Evolutionary conservation across 30 jellyfish, hydroid and myxozoan genomes (phyloP).

Genomic region (Rhopilema esculentum): DNA sequence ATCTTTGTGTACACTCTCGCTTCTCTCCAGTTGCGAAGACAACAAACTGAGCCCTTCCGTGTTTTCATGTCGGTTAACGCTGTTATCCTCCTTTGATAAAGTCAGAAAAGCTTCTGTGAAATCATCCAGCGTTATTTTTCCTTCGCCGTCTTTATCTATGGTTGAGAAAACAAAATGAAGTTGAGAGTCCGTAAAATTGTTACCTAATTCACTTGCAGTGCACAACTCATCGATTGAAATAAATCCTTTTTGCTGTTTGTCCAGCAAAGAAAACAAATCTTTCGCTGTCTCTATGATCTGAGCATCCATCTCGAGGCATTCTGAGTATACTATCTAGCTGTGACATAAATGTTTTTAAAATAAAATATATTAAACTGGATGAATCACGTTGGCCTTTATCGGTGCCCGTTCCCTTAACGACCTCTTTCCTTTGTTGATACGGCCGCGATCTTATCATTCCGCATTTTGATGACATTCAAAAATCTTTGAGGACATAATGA

Average conservation of each 20-base stretch:
- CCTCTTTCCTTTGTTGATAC: neutral
- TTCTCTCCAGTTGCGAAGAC: constrained; percentile 13
- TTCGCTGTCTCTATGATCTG: constrained; percentile 55
- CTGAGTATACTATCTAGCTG: neutral
- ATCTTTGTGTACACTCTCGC: neutral
- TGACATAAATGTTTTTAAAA: neutral
- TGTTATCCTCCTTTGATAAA: neutral
- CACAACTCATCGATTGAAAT: constrained; percentile 42
- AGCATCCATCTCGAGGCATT: constrained; percentile 20
- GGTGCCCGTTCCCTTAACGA: neutral
- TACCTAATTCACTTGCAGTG: constrained; percentile 3
- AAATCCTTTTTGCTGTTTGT: constrained; percentile 54
- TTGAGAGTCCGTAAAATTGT: constrained; percentile 52
- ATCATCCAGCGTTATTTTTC: constrained; percentile 61
- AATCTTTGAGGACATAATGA: neutral
- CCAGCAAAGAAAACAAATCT: constrained; percentile 51
- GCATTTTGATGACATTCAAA: neutral
- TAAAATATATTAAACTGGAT: neutral
- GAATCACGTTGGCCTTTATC: neutral
- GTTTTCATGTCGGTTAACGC: neutral
- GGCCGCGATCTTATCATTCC: neutral
- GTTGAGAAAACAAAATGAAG: constrained; percentile 62
- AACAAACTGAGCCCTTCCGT: constrained; percentile 17
- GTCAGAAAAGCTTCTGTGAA: constrained; percentile 72
- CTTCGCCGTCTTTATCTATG: constrained; percentile 69